Conservation (phyloP, 2,888 invertebrate genomes). For the Amphipyra berbera region DNA sequence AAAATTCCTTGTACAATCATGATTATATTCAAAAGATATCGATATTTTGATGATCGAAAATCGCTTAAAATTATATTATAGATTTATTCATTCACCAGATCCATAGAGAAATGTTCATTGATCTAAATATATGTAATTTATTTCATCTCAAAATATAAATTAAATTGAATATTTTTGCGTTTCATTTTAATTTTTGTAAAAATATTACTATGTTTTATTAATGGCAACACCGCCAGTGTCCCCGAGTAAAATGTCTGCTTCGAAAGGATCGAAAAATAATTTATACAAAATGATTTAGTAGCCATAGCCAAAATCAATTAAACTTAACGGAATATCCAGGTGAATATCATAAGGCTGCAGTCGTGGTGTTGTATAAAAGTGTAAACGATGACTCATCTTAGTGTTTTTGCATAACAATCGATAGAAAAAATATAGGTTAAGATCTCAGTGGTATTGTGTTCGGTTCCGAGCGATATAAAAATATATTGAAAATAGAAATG, state of each 20-base stretch:
- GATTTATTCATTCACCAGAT: no score
- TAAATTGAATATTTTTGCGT: no score
- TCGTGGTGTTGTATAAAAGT: slow-evolving; percentile 68
- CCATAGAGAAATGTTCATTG: no score
- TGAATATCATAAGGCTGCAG: slow-evolving; percentile 72
- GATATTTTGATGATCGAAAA: no score
- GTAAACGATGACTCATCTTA: slow-evolving; percentile 76
- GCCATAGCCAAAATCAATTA: slow-evolving; percentile 69
- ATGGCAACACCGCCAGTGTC: slow-evolving; percentile 69
- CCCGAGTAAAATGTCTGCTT: slow-evolving; percentile 87
- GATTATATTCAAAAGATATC: no score
- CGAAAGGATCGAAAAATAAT: slow-evolving; percentile 79
- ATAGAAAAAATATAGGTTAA: slow-evolving; percentile 89
- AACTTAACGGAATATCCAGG: slow-evolving; percentile 76
- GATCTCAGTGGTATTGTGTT: slow-evolving; percentile 84
- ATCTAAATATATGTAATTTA: no score
- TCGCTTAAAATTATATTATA: no score
- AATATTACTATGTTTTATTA: slow-evolving; percentile 18
- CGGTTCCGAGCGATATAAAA: slow-evolving; percentile 78
- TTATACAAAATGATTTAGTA: slow-evolving; percentile 78
- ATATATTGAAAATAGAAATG: slow-evolving; percentile 76
- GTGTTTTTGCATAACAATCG: slow-evolving; percentile 90
- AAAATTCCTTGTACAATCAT: no score
- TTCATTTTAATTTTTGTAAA: no score
- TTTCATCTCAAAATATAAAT: neutral